Percentiles rank a stretch among this genome's conserved stretches.
Evolutionary conservation across 2,113 vertebrate species (phyloP).

Genomic region (Willisornis vidua): DNA sequence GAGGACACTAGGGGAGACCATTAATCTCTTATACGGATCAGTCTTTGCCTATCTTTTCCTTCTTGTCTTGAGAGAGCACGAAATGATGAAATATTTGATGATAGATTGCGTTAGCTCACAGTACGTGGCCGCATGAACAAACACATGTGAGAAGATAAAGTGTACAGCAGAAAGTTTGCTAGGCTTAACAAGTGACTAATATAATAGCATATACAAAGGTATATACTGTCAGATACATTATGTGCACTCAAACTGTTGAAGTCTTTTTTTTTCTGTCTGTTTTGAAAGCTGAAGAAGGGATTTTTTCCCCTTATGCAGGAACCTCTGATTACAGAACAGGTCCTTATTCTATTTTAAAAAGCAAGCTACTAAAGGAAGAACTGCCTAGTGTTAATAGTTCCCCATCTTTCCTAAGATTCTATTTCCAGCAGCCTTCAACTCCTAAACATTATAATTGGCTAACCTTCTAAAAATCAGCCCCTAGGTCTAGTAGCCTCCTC

Average conservation of each 20-base stretch:
- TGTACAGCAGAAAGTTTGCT: neutral
- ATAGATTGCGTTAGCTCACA: neutral
- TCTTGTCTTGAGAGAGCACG: neutral
- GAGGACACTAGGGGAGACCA: neutral
- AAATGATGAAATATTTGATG: conserved; percentile 11
- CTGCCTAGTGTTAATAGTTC: neutral
- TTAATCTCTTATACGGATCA: neutral
- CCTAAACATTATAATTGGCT: neutral
- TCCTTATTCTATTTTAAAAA: neutral
- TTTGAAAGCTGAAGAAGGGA: neutral
- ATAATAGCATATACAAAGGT: neutral
- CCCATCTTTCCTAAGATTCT: neutral
- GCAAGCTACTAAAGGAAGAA: neutral
- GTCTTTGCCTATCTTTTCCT: neutral
- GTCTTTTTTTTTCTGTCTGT: neutral
- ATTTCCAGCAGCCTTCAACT: neutral
- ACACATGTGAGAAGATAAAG: neutral
- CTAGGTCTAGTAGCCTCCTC: neutral
- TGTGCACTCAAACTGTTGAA: neutral
- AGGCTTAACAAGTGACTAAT: neutral
- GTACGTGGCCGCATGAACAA: neutral
- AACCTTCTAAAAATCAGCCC: neutral
- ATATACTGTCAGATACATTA: neutral
- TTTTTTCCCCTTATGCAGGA: neutral
- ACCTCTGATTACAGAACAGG: neutral